phyloP scores from a whole-genome alignment of 1,140 invertebrate genomes.

The Drosophila quadrilineata region DNA sequence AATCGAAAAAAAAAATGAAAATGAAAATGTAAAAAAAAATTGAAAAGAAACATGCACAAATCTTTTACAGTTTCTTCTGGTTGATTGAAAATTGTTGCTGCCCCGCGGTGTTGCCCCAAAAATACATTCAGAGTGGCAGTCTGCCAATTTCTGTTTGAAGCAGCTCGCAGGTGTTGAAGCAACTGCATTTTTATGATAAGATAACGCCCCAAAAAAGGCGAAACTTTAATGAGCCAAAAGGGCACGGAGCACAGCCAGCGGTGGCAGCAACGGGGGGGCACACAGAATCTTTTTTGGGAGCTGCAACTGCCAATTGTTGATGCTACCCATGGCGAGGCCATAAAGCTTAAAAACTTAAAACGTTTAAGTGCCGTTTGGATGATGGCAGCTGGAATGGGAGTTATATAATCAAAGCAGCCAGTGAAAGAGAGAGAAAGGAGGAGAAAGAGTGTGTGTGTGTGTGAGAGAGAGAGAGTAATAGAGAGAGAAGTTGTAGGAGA shows the following conservation, averaged over 20 bases:
- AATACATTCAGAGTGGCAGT: slow-evolving; percentile 59
- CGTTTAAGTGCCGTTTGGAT: slow-evolving; percentile 34
- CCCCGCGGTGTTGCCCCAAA: slow-evolving; percentile 32
- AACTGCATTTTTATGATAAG: slow-evolving; percentile 76
- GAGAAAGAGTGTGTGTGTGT: too few species aligned
- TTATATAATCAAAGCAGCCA: slow-evolving; percentile 41
- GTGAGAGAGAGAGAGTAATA: too few species aligned
- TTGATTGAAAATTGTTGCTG: slow-evolving; percentile 71
- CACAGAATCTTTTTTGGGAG: slow-evolving; percentile 4
- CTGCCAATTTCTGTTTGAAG: slow-evolving; percentile 72
- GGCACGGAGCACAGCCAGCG: slow-evolving; percentile 23
- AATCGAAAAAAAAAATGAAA: slow-evolving; percentile 21
- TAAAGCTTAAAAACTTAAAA: slow-evolving; percentile 50
- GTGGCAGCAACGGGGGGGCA: background rate
- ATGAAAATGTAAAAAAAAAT: background rate
- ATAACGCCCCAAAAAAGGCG: slow-evolving; percentile 60
- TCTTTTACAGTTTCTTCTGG: slow-evolving; percentile 65
- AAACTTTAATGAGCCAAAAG: slow-evolving; percentile 64
- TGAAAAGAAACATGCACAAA: slow-evolving; percentile 37
- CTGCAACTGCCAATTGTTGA: background rate
- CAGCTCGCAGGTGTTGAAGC: slow-evolving; percentile 67
- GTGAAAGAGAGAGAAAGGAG: too few species aligned
- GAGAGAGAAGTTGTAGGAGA: too few species aligned
- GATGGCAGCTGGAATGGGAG: slow-evolving; percentile 8
- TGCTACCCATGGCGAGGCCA: slow-evolving; percentile 30